Percentiles rank a stretch among this genome's conserved stretches.
phyloP scores from a whole-genome alignment of 92 coral and sea anemone genomes.

The Blastomussa wellsi region DNA sequence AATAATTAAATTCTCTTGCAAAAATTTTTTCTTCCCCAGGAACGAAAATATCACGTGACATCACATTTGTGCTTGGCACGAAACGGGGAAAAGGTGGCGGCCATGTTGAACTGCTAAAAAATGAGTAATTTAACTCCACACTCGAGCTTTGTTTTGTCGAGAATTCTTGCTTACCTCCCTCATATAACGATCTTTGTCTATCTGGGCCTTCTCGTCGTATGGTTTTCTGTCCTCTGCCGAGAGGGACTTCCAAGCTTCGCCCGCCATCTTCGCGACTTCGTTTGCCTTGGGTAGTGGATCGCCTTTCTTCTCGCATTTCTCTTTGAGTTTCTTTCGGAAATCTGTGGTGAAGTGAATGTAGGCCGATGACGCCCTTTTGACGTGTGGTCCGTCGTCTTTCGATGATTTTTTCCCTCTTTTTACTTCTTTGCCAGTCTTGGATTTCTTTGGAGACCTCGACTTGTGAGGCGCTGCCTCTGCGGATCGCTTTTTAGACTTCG shows the following conservation, averaged over 20 bases:
- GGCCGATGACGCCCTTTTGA: slow-evolving; percentile 90
- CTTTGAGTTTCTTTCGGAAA: slow-evolving; percentile 76
- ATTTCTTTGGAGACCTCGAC: slow-evolving; percentile 79
- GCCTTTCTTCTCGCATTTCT: slow-evolving; percentile 73
- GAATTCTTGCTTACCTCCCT: slow-evolving; percentile 69
- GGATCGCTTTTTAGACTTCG: slow-evolving; percentile 86
- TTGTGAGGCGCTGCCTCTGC: slow-evolving; percentile 61
- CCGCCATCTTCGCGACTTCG: slow-evolving; percentile 95
- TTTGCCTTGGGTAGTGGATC: slow-evolving; percentile 81
- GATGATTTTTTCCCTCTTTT: slow-evolving; percentile 56
- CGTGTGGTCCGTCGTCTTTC: slow-evolving; percentile 66
- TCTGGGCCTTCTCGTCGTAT: slow-evolving; percentile 64
- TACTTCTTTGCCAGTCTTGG: slow-evolving; percentile 57
- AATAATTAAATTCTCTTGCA: slow-evolving; percentile 1
- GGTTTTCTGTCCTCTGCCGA: slow-evolving; percentile 72
- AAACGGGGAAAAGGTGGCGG: slow-evolving; percentile 36
- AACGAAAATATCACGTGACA: slow-evolving; percentile 67
- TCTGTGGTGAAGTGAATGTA: slow-evolving; percentile 86
- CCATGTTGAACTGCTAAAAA: slow-evolving; percentile 65
- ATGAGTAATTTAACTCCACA: slow-evolving; percentile 25
- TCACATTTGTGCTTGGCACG: not conserved
- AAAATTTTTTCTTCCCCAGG: not conserved
- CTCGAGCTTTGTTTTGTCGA: not conserved
- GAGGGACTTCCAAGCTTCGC: slow-evolving; percentile 82
- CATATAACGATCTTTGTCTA: slow-evolving; percentile 75